Evolutionary conservation across 2,888 invertebrate species (phyloP), one percentile per base, ranked within the genome.

Genomic region (Nezara viridula): DNA sequence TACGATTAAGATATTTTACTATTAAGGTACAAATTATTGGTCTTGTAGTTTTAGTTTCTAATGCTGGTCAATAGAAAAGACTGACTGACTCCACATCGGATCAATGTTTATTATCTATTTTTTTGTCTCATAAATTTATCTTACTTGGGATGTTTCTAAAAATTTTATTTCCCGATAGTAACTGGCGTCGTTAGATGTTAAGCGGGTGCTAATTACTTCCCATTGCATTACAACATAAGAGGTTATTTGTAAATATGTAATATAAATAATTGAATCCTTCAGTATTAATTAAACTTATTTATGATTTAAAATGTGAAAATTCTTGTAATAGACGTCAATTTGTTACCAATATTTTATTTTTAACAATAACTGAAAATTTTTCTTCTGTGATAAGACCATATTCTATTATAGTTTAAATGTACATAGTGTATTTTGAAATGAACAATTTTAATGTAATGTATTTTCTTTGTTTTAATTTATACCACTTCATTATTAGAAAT

Each of bases 201-300:
- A 73, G 37, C 21, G n/a, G 44, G 14, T 44, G n/a, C 12, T 44
- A 44, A 81, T 81, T 81, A 24, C 44, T 81, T 47, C n/a, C 44
- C 44, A n/a, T 14, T 21, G n/a, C n/a, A n/a, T n/a, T n/a, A n/a
- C n/a, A n/a, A 14, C 5, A n/a, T n/a, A n/a, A 81, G 21, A 19
- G n/a, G n/a, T 81, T 81, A 81, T 81, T 81, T 81, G 81, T 81
- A 81, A 40, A 81, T 81, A 81, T 81, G 81, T 81, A 81, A 44
- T 37, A 77, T 81, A 44, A 37, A 40, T 44, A 81, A 81, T 81
- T 44, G 44, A 40, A n/a, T 81, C 44, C 44, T 81, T 81, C 81
- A 81, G 44, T 44, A 81, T 81, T 81, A 81, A 40, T 40, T 40
- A 44, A 44, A 10, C 40, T 40, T 44, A 44, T 44, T 44, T 81